Base-by-base conservation (phyloP, 2,797 vertebrate species). In the Tragelaphus eurycerus region DNA sequence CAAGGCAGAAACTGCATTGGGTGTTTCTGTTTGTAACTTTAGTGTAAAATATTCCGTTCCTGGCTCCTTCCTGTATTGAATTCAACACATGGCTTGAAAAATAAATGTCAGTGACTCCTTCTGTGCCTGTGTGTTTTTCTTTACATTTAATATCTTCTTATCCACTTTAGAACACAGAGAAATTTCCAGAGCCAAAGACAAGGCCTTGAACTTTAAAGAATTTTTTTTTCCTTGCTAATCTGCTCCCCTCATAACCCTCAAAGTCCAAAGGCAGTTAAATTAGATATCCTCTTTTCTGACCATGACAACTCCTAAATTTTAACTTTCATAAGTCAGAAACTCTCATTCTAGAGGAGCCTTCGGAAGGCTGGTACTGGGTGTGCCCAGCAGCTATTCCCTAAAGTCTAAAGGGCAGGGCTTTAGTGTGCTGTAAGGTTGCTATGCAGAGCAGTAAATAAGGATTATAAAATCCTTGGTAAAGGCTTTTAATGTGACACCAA, bases 191-290 rank as follows among this genome's bases (percentile, higher is more conserved):
- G 87, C 92, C 85, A 95, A 92, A 95, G 74, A 89, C 19, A 89
- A 13, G 21, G 54, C 3, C 87, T 97, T 93, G 96, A 76, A 95
- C 96, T 97, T 96, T 88, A 95, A 94, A 95, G 86, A 82, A 93
- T 67, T 79, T 86, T 95, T 95, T 93, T 78, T 38, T 96, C 81
- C 79, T 90, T 67, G 55, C 43, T 97, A 88, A 83, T 95, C 89
- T 90, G 34, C 25, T 83, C 19, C 67, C 67, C 31, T 21, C 2
- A 1, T 92, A 91, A 95, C 84, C 50, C 48, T 62, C 57, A 54
- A 88, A 93, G 43, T 38, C 46, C 84, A 95, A 90, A 84, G 71
- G 29, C 27, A 76, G 64, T 93, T 94, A 54, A 89, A 52, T 85
- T 74, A 71, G 50, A 87, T 90, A 27, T 29, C 57, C 27, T 64